These are phyloP conservation scores for Epinephelus lanceolatus DNA, from an alignment of 2,113 vertebrate genomes.

Conservation along the genomic window DNA sequence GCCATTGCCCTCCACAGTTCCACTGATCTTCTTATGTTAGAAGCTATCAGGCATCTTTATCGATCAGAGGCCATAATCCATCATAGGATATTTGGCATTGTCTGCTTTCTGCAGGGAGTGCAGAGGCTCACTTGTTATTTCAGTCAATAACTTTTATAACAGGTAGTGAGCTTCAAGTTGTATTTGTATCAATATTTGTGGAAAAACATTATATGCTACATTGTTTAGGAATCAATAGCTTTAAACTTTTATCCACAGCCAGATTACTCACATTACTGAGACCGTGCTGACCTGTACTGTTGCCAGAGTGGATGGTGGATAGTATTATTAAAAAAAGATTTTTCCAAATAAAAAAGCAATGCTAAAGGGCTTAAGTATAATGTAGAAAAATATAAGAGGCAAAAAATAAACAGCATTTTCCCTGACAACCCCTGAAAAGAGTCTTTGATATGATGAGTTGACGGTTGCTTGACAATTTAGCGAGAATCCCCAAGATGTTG, in stretches of 20 bases:
- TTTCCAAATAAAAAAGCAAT: not conserved
- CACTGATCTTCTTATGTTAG: constrained; percentile 12
- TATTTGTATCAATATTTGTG: constrained; percentile 62
- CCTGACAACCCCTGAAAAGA: not conserved
- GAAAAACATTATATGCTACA: constrained; percentile 33
- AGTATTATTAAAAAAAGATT: not conserved
- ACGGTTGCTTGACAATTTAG: constrained; percentile 15
- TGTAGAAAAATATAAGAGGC: not conserved
- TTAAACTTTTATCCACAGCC: constrained; percentile 35
- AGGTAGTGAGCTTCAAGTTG: constrained; percentile 35
- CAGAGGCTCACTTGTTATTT: constrained; percentile 45
- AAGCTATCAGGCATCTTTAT: constrained; percentile 49
- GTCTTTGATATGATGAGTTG: constrained; percentile 12
- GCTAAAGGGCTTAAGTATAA: not conserved
- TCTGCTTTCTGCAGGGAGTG: constrained; percentile 38
- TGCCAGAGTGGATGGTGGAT: not conserved
- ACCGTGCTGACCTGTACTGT: not conserved
- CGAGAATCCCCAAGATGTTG: constrained; percentile 23
- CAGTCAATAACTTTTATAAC: constrained; percentile 59
- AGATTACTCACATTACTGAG: constrained; percentile 11
- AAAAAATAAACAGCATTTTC: not conserved
- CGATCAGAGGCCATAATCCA: constrained; percentile 51
- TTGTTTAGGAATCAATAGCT: constrained; percentile 53
- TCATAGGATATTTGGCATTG: constrained; percentile 42
- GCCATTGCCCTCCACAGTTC: not conserved